Evolutionary conservation across 1,140 invertebrate genomes (phyloP).

Genomic region (Euschistus heros): DNA sequence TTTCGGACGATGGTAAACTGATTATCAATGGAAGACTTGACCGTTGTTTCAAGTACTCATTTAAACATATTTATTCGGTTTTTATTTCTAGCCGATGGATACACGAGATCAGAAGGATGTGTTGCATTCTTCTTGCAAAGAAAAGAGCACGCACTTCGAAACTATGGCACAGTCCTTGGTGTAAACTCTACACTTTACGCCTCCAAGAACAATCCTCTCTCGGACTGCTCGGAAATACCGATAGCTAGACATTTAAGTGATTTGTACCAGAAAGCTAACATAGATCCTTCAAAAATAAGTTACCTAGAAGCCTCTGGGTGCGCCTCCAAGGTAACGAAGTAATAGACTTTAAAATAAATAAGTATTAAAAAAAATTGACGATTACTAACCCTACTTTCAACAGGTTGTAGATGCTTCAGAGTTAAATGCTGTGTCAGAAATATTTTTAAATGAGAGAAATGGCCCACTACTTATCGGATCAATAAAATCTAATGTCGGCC

Average conservation of each 20-base stretch:
- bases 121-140: slow-evolving; percentile 48
- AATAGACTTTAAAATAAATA: background rate
- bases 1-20: slow-evolving; percentile 49
- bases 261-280: slow-evolving; percentile 27
- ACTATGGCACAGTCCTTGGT: slow-evolving; percentile 1
- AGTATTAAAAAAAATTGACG: background rate
- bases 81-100: slow-evolving; percentile 29
- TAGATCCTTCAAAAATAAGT: slow-evolving; percentile 43
- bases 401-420: slow-evolving; percentile 29
- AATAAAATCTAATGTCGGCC: slow-evolving; percentile 67
- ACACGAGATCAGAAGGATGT: slow-evolving; percentile 27
- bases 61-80: background rate
- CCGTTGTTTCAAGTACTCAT: background rate
- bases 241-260: background rate
- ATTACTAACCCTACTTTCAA: background rate
- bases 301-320: slow-evolving; percentile 33
- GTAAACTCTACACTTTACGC: background rate
- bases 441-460: slow-evolving; percentile 28
- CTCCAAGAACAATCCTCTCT: background rate
- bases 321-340: slow-evolving; percentile 29
- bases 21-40: background rate
- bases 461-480: slow-evolving; percentile 59
- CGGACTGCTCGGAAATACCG: slow-evolving; percentile 3
- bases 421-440: slow-evolving; percentile 26
- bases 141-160: slow-evolving; percentile 35